Conservation (phyloP, 1,140 invertebrate genomes). For the Drosophila kohkoa region DNA sequence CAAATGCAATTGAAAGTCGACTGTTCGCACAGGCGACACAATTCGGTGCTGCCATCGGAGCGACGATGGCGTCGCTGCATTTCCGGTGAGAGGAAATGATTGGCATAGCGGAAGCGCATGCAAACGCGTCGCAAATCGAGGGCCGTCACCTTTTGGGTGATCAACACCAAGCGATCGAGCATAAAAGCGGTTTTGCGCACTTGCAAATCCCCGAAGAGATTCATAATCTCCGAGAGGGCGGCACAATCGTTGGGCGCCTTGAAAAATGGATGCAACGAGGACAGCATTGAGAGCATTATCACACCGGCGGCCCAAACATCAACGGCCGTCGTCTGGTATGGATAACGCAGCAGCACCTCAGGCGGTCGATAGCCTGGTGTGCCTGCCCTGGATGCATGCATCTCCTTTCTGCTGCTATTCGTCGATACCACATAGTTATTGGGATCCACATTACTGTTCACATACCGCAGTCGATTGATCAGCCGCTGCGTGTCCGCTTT, state of each 20-base stretch:
- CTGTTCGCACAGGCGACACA: constrained; percentile 78
- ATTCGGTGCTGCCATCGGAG: constrained; percentile 67
- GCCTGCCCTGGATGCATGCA: constrained; percentile 92
- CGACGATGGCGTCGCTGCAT: constrained; percentile 57
- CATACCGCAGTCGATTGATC: constrained; percentile 55
- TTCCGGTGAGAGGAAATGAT: constrained; percentile 60
- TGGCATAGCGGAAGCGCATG: constrained; percentile 83
- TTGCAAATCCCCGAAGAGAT: constrained; percentile 91
- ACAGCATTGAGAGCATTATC: constrained; percentile 92
- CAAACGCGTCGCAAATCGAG: constrained; percentile 86
- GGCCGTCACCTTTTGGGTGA: constrained; percentile 85
- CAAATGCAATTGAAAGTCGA: constrained; percentile 75
- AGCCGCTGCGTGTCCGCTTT: constrained; percentile 59
- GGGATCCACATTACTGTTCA: constrained; percentile 60
- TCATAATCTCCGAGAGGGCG: constrained; percentile 93
- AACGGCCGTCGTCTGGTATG: constrained; percentile 91
- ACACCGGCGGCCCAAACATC: constrained; percentile 96
- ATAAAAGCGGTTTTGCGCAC: constrained; percentile 89
- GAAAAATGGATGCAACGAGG: constrained; percentile 93
- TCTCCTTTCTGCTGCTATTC: constrained; percentile 82
- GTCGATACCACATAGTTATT: constrained; percentile 69
- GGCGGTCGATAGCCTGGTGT: constrained; percentile 95
- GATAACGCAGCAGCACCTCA: constrained; percentile 93
- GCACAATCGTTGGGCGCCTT: constrained; percentile 92
- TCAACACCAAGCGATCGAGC: constrained; percentile 87